Evolutionary conservation across 2,888 invertebrate species (phyloP), one percentile per base, ranked within the genome.

Genomic region (Psylliodes chrysocephalus): DNA sequence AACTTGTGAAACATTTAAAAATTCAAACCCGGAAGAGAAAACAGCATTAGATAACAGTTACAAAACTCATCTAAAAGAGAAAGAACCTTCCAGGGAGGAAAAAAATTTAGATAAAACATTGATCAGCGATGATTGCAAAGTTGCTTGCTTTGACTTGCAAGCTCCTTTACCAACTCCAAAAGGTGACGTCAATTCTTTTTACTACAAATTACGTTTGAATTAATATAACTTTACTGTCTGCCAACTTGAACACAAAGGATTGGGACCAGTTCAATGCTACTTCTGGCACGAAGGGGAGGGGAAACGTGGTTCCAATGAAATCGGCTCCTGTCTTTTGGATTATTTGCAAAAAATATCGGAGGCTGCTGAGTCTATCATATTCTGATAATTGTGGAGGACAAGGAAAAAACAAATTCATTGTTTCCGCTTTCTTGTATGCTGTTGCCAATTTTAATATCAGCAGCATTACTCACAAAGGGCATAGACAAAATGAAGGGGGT

Each of bases 181-280:
- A 65, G 63, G 65, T 7, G 49, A 61, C 25, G 66, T 67, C 42
- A 69, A 66, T 14, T 67, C 66, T 19, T 71, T 70, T 49, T 73
- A 72, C 60, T 74, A 74, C 49, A 68, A 69, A 38, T 66, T 69
- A 15, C 74, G 74, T 57, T 59, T 74, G 52, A 68, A 70, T 12
- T 63, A 70, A 7, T 75, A 73, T 40, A 76, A 75, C 66, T 75
- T 76, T 55, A 76, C 73, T n/a, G 47, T 75, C 38, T 72, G 72
- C 70, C 46, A 66, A 67, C 59, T 71, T 56, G 28, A 59, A 71
- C 62, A 64, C 71, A 71, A 67, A 71, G 35, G 71, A 71, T 15
- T 35, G 18, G 59, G 35, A 10, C 18, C 38, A 49, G 59, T 59
- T 59, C 62, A 68, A 51, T 71, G 73, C 63, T 70, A 67, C 63